Percentiles rank a stretch among this genome's conserved stretches.
phyloP scores from a whole-genome alignment of 1,140 invertebrate species.

The Aphelinus certus region DNA sequence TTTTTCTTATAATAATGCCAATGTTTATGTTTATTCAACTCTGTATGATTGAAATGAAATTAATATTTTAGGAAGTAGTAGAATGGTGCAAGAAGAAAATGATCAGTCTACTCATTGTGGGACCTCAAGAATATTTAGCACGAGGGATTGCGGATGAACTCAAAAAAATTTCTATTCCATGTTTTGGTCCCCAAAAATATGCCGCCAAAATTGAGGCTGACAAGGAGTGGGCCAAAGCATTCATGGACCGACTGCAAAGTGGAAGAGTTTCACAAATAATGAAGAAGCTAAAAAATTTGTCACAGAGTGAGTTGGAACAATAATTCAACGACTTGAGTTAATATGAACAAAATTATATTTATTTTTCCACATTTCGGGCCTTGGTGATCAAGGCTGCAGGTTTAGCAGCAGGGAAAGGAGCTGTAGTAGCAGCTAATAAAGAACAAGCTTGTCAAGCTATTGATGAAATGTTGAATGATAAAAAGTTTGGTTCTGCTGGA shows the following conservation, averaged over 20 bases:
- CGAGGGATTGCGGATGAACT: constrained; percentile 83
- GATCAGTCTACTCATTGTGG: constrained; percentile 87
- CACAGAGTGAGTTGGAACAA: constrained; percentile 68
- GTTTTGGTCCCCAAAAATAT: constrained; percentile 86
- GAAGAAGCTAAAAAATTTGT: constrained; percentile 84
- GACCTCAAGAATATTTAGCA: constrained; percentile 94
- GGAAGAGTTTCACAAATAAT: constrained; percentile 81
- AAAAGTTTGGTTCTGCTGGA: constrained; percentile 86
- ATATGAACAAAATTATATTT: too few relatives aligned
- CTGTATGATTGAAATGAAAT: not conserved
- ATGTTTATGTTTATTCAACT: too few relatives aligned
- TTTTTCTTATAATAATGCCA: too few relatives aligned
- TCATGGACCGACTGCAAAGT: constrained; percentile 92
- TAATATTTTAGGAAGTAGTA: constrained; percentile 69
- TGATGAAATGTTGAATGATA: constrained; percentile 78
- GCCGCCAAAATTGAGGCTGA: constrained; percentile 91
- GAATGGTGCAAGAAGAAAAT: constrained; percentile 79
- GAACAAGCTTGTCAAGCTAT: constrained; percentile 85
- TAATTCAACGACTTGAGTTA: too few relatives aligned
- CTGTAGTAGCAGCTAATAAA: constrained; percentile 82
- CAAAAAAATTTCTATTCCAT: constrained; percentile 71
- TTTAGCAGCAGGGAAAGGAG: constrained; percentile 95
- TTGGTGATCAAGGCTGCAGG: constrained; percentile 95
- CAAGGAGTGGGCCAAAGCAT: constrained; percentile 93
- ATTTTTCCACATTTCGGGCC: constrained; percentile 70